Base-by-base conservation (phyloP, 2,888 invertebrate genomes). In the Trachelus stipa region DNA sequence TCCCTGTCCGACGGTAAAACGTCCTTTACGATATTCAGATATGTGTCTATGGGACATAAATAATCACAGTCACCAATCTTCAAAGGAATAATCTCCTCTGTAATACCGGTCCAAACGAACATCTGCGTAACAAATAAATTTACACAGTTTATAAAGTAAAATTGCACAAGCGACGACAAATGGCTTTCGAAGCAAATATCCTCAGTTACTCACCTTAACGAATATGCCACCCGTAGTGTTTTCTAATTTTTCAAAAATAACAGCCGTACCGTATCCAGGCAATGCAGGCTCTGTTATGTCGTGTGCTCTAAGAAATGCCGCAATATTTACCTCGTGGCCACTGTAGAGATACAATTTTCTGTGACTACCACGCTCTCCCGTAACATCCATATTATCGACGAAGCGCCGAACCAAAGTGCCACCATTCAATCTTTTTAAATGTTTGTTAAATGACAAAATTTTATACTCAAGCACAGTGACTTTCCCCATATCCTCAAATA, bases 291-390 rank as follows among this genome's bases (percentile, higher is more conserved):
- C 73, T 0, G 73, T 77, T 30, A 88, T 78, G 71, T 78, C 80
- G 9, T 84, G 84, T 1, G 85, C 82, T 75, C 74, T 80, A 3
- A 75, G 71, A 15, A 83, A 81, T 23, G 81, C 83, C 9, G 84
- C 83, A 12, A 88, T 37, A 68, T 84, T 88, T 1, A 82, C 68
- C 37, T 87, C 87, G 34, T 88, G 88, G 2, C 79, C 88, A n/a
- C 85, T 84, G 35, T 85, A 88, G 12, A 88, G 76, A n/a, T 87
- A 88, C 34, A 87, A 83, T 71, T 87, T 87, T 30, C 85, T 80
- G 4, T 79, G 73, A 34, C 12, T 82, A 0, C 33, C 31, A 0
- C 68, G 33, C 11, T 75, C 15, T 1, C 71, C 76, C 0, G 79
- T 69, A 4, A 76, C 2, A 12, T 80, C 77, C 56, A 88, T 81